Conservation (phyloP, 2,113 vertebrate species). For the Arothron firmamentum region DNA sequence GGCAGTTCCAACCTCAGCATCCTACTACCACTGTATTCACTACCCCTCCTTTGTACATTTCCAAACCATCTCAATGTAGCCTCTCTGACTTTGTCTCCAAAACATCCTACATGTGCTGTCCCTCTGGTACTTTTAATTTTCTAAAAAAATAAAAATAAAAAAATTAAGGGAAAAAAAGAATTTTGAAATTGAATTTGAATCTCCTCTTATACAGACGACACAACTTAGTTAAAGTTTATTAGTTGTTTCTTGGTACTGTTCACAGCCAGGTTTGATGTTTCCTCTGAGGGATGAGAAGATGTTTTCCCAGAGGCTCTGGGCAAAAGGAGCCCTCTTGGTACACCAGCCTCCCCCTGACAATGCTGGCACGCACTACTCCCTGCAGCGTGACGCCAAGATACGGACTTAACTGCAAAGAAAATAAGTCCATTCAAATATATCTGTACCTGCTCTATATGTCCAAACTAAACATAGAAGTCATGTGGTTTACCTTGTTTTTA, state of each 20-base stretch:
- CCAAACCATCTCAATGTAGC: too few species aligned
- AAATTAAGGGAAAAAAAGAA: too few species aligned
- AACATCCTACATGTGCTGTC: too few species aligned
- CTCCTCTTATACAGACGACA: too few species aligned
- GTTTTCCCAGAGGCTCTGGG: slow-evolving; percentile 70
- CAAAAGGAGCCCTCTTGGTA: slow-evolving; percentile 75
- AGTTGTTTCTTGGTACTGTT: neutral
- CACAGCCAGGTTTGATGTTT: slow-evolving; percentile 23
- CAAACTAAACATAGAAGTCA: neutral
- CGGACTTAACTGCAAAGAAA: slow-evolving; percentile 73
- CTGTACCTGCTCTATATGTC: neutral
- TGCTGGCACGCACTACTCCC: slow-evolving; percentile 72
- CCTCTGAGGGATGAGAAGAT: slow-evolving; percentile 58
- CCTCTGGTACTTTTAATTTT: too few species aligned
- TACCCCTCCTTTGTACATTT: too few species aligned
- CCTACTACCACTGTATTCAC: too few species aligned
- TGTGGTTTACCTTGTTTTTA: slow-evolving; percentile 77
- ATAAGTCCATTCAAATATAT: neutral
- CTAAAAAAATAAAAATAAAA: too few species aligned
- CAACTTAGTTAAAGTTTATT: too few species aligned
- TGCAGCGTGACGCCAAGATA: slow-evolving; percentile 73
- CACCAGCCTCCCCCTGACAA: slow-evolving; percentile 75
- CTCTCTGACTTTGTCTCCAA: too few species aligned
- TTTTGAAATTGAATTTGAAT: too few species aligned
- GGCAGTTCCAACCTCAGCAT: too few species aligned